phyloP scores from a whole-genome alignment of 2,113 vertebrate species.

The Alligator mississippiensis region DNA sequence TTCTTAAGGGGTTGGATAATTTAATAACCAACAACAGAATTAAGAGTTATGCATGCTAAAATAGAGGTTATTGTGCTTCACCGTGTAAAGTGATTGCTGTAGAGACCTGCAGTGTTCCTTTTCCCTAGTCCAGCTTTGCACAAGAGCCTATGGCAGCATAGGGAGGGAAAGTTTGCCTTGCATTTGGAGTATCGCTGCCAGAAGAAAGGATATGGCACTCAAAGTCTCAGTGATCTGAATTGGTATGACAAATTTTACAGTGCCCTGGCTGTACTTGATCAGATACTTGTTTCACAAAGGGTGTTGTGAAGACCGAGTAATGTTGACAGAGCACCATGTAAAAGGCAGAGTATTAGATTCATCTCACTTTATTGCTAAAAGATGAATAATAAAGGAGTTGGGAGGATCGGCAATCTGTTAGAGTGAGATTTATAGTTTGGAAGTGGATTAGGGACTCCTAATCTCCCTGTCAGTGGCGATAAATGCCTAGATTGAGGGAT shows the following conservation, averaged over 20 bases:
- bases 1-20: conserved; percentile 8
- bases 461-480: conserved; percentile 21
- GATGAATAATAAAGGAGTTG: not conserved
- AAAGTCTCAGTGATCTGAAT: not conserved
- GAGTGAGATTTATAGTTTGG: conserved; percentile 5
- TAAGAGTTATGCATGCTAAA: not conserved
- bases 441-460: conserved; percentile 32
- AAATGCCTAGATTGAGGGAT: not conserved
- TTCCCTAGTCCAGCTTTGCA: rapidly evolving
- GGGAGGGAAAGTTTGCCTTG: not conserved
- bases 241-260: not conserved
- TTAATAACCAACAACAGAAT: conserved; percentile 42
- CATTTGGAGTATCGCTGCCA: not conserved
- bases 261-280: not conserved
- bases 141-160: not conserved
- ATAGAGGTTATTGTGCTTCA: conserved; percentile 25
- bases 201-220: not conserved
- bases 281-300: not conserved
- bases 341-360: not conserved
- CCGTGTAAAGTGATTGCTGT: not conserved
- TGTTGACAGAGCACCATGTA: rapidly evolving
- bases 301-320: not conserved
- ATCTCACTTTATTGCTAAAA: not conserved
- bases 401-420: not conserved
- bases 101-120: not conserved